Conservation (phyloP, 2,888 invertebrate species). For the Auanema freiburgensis region DNA sequence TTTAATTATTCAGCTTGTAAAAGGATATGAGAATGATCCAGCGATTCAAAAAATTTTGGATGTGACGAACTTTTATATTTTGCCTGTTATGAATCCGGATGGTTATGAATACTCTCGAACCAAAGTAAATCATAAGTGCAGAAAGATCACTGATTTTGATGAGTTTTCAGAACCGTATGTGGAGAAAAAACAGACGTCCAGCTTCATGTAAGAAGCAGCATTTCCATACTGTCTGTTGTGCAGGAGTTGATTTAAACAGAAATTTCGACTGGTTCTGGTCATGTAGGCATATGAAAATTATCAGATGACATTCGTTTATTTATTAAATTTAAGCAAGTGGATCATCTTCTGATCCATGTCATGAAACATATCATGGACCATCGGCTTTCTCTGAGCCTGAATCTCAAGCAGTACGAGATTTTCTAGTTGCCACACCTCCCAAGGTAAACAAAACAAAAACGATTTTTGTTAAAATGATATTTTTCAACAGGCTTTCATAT, state of each 20-base stretch:
- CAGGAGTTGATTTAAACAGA: conserved; percentile 62
- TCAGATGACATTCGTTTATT: no score
- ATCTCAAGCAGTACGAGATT: conserved; percentile 58
- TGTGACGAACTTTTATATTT: conserved; percentile 60
- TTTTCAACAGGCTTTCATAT: conserved; percentile 46
- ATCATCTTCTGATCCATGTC: conserved; percentile 53
- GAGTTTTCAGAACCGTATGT: conserved; percentile 59
- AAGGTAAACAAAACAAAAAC: conserved; percentile 26
- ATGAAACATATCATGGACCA: conserved; percentile 61
- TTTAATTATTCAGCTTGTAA: conserved; percentile 18
- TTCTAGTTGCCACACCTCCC: conserved; percentile 57
- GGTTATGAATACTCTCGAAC: conserved; percentile 59
- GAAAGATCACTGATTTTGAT: no score
- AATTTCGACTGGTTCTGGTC: conserved; percentile 63
- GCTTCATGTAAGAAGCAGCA: conserved; percentile 52
- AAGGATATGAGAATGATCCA: conserved; percentile 39
- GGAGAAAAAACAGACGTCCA: conserved; percentile 63
- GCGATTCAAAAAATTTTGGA: conserved; percentile 50
- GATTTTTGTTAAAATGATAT: background rate
- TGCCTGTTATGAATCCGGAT: conserved; percentile 63
- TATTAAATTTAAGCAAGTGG: conserved; percentile 40
- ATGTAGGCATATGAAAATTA: conserved; percentile 34
- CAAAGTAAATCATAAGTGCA: conserved; percentile 28
- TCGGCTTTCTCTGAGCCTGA: conserved; percentile 63
- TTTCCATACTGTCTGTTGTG: conserved; percentile 57